These are phyloP conservation scores for Graphium colonna DNA, from an alignment of 2,888 invertebrate genomes.

Conservation along the genomic window DNA sequence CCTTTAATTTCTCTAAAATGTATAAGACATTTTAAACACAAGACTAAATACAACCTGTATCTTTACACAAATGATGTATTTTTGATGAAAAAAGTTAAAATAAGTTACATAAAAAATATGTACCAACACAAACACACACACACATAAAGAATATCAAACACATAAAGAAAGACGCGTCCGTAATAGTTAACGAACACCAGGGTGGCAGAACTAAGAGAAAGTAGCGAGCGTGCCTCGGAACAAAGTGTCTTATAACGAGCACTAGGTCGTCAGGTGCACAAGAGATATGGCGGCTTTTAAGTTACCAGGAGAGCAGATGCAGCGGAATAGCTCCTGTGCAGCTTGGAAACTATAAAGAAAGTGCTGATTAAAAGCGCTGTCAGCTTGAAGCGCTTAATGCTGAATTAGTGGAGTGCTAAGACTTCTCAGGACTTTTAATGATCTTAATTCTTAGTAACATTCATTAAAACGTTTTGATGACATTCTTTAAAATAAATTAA, in stretches of 20 bases:
- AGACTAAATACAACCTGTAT: too few species aligned
- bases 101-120: conserved; percentile 2
- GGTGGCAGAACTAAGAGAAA: conserved; percentile 13
- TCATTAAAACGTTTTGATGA: too few species aligned
- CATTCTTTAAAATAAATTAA: too few species aligned
- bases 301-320: conserved; percentile 20
- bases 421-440: too few species aligned
- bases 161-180: conserved; percentile 1
- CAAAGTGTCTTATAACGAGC: conserved; percentile 23
- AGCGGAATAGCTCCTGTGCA: conserved; percentile 11
- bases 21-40: too few species aligned
- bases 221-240: conserved; percentile 9
- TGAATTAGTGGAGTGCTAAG: neutral
- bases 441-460: too few species aligned
- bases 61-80: too few species aligned
- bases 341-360: conserved; percentile 9
- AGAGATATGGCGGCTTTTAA: conserved; percentile 22
- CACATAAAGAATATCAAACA: neutral
- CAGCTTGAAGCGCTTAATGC: neutral
- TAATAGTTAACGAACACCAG: conserved; percentile 8
- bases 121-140: too few species aligned
- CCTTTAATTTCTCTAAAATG: too few species aligned
- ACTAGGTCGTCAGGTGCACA: conserved; percentile 21
- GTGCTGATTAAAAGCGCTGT: conserved; percentile 11
- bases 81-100: too few species aligned